Evolutionary conservation across 2,113 vertebrate genomes (phyloP).

Genomic region (Ardeotis arabs): DNA sequence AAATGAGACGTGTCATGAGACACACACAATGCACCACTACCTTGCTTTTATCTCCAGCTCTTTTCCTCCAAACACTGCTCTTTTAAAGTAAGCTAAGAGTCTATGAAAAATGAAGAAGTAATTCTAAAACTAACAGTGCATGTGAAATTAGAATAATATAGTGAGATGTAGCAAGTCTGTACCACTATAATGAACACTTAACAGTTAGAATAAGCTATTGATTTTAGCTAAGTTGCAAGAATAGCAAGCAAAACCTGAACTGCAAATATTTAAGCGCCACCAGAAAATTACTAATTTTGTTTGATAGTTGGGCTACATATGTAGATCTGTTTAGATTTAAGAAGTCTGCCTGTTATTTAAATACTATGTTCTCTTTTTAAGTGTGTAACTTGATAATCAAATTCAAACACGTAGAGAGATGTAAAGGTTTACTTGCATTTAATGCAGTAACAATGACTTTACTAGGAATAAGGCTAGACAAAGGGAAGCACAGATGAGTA

Average conservation of each 20-base stretch:
- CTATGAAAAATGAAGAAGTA: not conserved
- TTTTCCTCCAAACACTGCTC: not conserved
- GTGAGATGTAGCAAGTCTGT: not conserved
- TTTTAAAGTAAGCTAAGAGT: not conserved
- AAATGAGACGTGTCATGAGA: not conserved
- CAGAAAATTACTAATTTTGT: not conserved
- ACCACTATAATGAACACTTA: not conserved
- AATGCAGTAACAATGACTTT: not conserved
- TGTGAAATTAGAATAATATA: not conserved
- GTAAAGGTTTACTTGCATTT: not conserved
- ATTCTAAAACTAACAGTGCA: not conserved
- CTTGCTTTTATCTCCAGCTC: not conserved
- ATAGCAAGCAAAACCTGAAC: not conserved
- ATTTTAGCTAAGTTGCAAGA: not conserved
- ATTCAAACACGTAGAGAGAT: not conserved
- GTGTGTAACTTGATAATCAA: not conserved
- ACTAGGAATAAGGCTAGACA: slow-evolving; percentile 32
- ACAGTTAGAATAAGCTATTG: not conserved
- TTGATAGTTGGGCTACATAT: not conserved
- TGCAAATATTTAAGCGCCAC: not conserved
- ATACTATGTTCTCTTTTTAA: not conserved
- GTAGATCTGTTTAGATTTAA: not conserved
- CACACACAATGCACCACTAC: not conserved
- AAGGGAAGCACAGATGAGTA: not conserved
- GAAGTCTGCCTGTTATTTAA: not conserved